Evolutionary conservation across 1,140 invertebrate genomes (phyloP), one percentile per base, ranked within the genome.

Genomic region (Bicyclus anynana): DNA sequence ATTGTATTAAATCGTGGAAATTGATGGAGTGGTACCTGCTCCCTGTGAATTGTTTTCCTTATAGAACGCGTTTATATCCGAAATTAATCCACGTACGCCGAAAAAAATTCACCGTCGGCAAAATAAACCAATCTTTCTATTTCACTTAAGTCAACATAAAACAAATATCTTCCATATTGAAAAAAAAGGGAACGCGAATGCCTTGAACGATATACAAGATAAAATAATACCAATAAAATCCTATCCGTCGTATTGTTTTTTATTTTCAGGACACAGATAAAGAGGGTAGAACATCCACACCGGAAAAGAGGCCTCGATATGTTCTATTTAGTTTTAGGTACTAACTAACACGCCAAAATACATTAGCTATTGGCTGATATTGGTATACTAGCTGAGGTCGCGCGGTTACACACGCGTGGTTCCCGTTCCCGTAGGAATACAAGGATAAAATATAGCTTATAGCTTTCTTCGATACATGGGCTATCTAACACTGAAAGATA

Each of bases 141-240:
- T 20, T 44, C 40, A 44, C 40, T 44, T 44, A 44, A 44, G 40
- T 44, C 40, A 44, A 20, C 40, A 44, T 44, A 44, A 44, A 44
- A 44, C 40, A 44, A 44, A 44, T 44, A 44, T 20, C 40, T 20
- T 20, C 40, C 40, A 44, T 44, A 44, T 44, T 44, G 40, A 44
- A 44, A 38, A 38, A 44, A 44, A 44, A n/a, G n/a, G n/a, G n/a
- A n/a, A 44, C 6, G 40, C 20, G 40, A 18, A 10, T 18, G 40
- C 17, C 10, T 13, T 16, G 37, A 16, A 44, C 40, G 40, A 44
- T 44, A 44, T 10, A 44, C 13, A 18, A 10, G 16, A 44, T 44
- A 20, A 20, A 20, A 18, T 18, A 44, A 44, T 44, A 44, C 40
- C 40, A 44, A 44, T 44, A 44, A 44, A 44, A 44, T 44, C 40